A percentile compares a stretch with the other conserved stretches of the same genome.
phyloP scores from a whole-genome alignment of 2,888 invertebrate genomes.

The Colletes collaris region DNA sequence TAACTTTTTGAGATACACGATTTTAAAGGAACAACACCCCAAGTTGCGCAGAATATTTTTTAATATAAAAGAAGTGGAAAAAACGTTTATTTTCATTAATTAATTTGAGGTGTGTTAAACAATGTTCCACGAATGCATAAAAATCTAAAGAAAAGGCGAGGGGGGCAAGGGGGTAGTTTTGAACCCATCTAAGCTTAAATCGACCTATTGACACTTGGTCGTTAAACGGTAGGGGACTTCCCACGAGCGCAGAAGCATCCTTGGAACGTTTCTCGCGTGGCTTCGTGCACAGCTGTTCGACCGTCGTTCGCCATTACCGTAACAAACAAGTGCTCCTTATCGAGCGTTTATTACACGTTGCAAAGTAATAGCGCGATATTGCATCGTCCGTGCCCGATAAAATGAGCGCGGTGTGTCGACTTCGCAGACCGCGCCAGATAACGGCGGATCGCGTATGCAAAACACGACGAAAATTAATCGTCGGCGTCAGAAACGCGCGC shows the following conservation, averaged over 20 bases:
- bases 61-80: too few species aligned
- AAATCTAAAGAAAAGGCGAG: too few species aligned
- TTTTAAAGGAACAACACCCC: too few species aligned
- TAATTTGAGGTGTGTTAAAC: too few species aligned
- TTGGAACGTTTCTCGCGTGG: conserved; percentile 9
- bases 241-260: not conserved
- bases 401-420: not conserved
- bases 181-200: not conserved
- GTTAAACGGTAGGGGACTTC: not conserved
- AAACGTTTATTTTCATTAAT: too few species aligned
- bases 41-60: too few species aligned
- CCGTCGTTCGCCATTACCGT: conserved; percentile 40
- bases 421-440: conserved; percentile 21
- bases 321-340: conserved; percentile 55
- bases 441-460: conserved; percentile 20
- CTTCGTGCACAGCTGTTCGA: conserved; percentile 33
- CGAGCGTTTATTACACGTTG: conserved; percentile 44
- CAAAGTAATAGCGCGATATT: conserved; percentile 45
- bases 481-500: not conserved
- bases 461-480: conserved; percentile 42
- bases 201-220: not conserved
- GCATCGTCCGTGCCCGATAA: conserved; percentile 36
- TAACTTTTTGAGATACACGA: too few species aligned
- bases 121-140: too few species aligned
- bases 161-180: too few species aligned